Evolutionary conservation across 2,113 vertebrate genomes (phyloP), one percentile per base, ranked within the genome.

Genomic region (Vidua macroura): DNA sequence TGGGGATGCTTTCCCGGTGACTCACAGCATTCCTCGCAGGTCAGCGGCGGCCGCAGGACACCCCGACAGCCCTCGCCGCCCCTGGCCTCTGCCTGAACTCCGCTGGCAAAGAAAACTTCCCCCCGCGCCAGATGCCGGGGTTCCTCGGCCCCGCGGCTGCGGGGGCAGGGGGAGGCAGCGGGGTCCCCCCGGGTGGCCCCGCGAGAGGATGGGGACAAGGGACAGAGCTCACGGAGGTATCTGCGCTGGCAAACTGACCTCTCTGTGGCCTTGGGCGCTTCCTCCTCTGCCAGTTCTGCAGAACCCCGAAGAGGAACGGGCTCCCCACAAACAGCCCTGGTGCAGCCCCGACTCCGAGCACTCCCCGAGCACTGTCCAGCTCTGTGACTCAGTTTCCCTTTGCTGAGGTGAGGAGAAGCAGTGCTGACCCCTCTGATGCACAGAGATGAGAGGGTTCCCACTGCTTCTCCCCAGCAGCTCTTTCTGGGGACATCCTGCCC

Each of bases 11-110:
- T 96, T 77, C 30, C 82, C 79, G 6, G 21, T 95, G 95, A 88
- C 85, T 95, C 95, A 91, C 85, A 20, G 77, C 87, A 91, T 97
- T 97, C 94, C 86, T 93, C 0, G 28, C 78, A 84, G 93, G 96
- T 90, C 96, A 93, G 87, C 73, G 7, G 63, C 24, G 13, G 80
- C 90, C 5, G 23, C 53, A 21, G 69, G 91, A 86, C 91, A 86
- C 73, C 90, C 78, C 13, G 21, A 9, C 67, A 44, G 93, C 94
- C 15, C 68, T 13, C 1, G 11, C 80, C 5, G 19, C 9, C 78
- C 49, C 59, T 89, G 93, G 35, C 88, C 93, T 46, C 90, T 2
- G 72, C 48, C 83, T 82, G 88, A 92, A 60, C 94, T 86, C 86
- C 4, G 2, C 64, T 31, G 79, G 79, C 85, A 55, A 67, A 76